A percentile compares a stretch with the other conserved stretches of the same genome.
Conservation (phyloP, 2,888 invertebrate species). For the Rhamphomyia laevipes region DNA sequence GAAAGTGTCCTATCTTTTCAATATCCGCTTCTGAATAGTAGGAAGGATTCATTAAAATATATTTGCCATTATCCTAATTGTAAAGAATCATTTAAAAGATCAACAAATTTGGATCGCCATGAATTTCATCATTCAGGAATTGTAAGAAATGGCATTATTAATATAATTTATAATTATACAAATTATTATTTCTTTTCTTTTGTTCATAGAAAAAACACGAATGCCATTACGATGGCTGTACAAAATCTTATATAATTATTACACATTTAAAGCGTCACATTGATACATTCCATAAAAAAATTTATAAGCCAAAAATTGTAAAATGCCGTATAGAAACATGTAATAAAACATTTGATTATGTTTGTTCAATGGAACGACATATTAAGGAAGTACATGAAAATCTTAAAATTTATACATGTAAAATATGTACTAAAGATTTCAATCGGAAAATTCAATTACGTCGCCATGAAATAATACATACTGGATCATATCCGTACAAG, state of each 20-base stretch:
- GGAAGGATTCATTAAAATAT: conserved; percentile 28
- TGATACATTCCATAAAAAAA: conserved; percentile 38
- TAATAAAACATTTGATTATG: conserved; percentile 40
- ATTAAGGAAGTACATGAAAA: conserved; percentile 40
- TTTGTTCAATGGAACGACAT: conserved; percentile 47
- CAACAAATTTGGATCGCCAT: conserved; percentile 45
- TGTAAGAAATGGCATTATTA: conserved; percentile 35
- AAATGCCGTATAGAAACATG: conserved; percentile 34
- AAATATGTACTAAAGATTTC: conserved; percentile 41
- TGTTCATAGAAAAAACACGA: conserved; percentile 42
- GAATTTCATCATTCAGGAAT: conserved; percentile 44
- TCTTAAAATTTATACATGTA: conserved; percentile 39
- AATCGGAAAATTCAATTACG: conserved; percentile 45
- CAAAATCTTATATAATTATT: conserved; percentile 47
- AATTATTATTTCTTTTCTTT: not conserved
- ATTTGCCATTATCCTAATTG: conserved; percentile 41
- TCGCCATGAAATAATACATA: conserved; percentile 44
- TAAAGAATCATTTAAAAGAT: conserved; percentile 39
- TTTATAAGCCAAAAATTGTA: conserved; percentile 12
- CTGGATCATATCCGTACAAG: conserved; percentile 32
- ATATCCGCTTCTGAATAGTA: conserved; percentile 14
- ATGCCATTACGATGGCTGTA: conserved; percentile 46
- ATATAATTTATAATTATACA: too few relatives aligned
- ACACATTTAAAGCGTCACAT: conserved; percentile 50
- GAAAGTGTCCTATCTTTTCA: conserved; percentile 24